phyloP scores from a whole-genome alignment of 2,888 invertebrate species.

The Muscina levida region DNA sequence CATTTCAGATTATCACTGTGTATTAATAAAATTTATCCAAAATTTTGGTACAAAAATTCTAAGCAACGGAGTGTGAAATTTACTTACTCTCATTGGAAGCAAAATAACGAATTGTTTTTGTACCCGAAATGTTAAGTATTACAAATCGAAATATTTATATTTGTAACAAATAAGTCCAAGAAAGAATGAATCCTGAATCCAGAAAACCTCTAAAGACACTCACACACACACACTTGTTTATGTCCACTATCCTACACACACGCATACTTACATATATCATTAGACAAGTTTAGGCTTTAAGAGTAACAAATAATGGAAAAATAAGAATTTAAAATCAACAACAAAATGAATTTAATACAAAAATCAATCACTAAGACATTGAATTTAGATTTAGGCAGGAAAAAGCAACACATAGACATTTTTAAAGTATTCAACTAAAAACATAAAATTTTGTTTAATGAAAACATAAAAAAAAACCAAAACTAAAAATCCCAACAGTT shows the following conservation, averaged over 20 bases:
- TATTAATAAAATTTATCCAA: too few relatives aligned
- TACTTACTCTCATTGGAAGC: too few relatives aligned
- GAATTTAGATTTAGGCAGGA: neutral
- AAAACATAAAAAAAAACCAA: neutral
- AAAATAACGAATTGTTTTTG: neutral
- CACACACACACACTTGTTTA: slow-evolving; percentile 35
- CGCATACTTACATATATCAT: too few relatives aligned
- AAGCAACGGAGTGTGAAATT: too few relatives aligned
- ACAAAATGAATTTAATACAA: slow-evolving; percentile 60
- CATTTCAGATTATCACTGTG: too few relatives aligned
- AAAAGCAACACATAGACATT: neutral
- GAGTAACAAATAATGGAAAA: neutral
- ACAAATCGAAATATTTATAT: slow-evolving; percentile 31
- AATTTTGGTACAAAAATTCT: too few relatives aligned
- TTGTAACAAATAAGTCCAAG: slow-evolving; percentile 1
- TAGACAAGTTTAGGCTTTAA: slow-evolving; percentile 13
- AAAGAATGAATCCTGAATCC: neutral
- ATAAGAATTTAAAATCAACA: slow-evolving; percentile 41
- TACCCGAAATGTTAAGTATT: slow-evolving; percentile 18
- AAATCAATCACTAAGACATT: slow-evolving; percentile 19
- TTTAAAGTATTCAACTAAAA: slow-evolving; percentile 17
- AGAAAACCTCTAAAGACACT: neutral
- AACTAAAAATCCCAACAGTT: slow-evolving; percentile 14
- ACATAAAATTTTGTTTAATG: too few relatives aligned
- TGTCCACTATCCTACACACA: slow-evolving; percentile 29